These are phyloP conservation scores for Pyrrhopygopsis socrates DNA, from an alignment of 2,888 invertebrate species.

Conservation along the genomic window DNA sequence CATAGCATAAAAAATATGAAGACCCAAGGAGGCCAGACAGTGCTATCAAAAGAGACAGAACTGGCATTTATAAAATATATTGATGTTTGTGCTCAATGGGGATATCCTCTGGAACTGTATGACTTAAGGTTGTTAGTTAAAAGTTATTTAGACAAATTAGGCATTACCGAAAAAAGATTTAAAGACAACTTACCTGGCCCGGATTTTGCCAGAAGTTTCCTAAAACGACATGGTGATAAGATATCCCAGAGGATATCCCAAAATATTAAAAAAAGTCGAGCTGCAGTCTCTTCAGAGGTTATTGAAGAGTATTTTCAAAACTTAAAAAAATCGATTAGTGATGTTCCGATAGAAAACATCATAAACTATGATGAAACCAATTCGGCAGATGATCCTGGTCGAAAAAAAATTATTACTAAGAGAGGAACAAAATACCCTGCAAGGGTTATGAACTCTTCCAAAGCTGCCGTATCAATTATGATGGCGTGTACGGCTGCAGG, in stretches of 20 bases:
- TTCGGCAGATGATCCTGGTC: constrained; percentile 69
- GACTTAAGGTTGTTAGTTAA: constrained; percentile 61
- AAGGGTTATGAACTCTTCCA: constrained; percentile 87
- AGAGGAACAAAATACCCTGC: constrained; percentile 89
- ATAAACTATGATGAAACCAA: constrained; percentile 83
- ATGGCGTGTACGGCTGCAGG: constrained; percentile 85
- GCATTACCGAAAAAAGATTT: constrained; percentile 46
- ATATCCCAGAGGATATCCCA: constrained; percentile 58
- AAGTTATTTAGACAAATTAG: constrained; percentile 43
- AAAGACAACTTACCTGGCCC: constrained; percentile 68
- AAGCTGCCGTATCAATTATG: constrained; percentile 89
- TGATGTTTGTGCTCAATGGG: constrained; percentile 72
- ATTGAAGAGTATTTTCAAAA: constrained; percentile 19
- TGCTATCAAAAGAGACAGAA: neutral
- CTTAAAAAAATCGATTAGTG: constrained; percentile 62
- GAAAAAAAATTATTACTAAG: constrained; percentile 84
- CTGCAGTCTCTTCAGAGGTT: constrained; percentile 40
- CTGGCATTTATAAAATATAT: neutral
- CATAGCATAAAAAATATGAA: constrained; percentile 57
- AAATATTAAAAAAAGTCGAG: constrained; percentile 68
- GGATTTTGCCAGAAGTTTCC: constrained; percentile 56
- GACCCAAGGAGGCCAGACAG: constrained; percentile 35
- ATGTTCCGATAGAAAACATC: constrained; percentile 66
- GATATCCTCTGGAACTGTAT: constrained; percentile 73
- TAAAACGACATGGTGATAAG: constrained; percentile 52